A percentile compares a stretch with the other conserved stretches of the same genome.
These are phyloP conservation scores for Mythimna pallens DNA, from an alignment of 2,888 invertebrate species.

Conservation along the genomic window DNA sequence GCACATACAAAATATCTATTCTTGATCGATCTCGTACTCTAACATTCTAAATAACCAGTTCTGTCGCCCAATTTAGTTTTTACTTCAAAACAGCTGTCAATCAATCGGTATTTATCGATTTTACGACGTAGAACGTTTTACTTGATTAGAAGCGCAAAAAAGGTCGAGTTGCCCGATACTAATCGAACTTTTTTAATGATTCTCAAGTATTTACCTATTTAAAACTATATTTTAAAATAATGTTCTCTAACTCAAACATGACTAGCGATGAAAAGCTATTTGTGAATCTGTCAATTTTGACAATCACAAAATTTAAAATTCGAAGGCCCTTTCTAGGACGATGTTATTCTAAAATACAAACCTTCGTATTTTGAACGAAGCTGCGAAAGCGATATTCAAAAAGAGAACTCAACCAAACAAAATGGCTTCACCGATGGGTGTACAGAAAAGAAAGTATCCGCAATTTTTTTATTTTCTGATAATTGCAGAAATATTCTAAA, in stretches of 20 bases:
- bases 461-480: too few species aligned
- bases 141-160: conserved; percentile 42
- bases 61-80: conserved; percentile 50
- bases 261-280: background rate
- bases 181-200: conserved; percentile 14
- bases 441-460: too few species aligned
- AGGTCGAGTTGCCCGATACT: conserved; percentile 17
- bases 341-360: too few species aligned
- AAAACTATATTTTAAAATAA: background rate
- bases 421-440: background rate
- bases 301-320: background rate
- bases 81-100: conserved; percentile 50
- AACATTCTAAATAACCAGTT: conserved; percentile 36
- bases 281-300: background rate
- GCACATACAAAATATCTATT: background rate
- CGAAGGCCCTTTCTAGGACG: background rate
- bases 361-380: background rate
- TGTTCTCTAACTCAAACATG: background rate
- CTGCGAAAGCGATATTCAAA: background rate
- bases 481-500: too few species aligned
- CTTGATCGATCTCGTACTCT: background rate
- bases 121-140: conserved; percentile 38
- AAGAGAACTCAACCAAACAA: background rate
- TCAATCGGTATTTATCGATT: conserved; percentile 48
- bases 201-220: conserved; percentile 8